Percentiles rank a stretch among this genome's conserved stretches.
phyloP scores from a whole-genome alignment of 2,113 vertebrate species.

The Opisthocomus hoazin region DNA sequence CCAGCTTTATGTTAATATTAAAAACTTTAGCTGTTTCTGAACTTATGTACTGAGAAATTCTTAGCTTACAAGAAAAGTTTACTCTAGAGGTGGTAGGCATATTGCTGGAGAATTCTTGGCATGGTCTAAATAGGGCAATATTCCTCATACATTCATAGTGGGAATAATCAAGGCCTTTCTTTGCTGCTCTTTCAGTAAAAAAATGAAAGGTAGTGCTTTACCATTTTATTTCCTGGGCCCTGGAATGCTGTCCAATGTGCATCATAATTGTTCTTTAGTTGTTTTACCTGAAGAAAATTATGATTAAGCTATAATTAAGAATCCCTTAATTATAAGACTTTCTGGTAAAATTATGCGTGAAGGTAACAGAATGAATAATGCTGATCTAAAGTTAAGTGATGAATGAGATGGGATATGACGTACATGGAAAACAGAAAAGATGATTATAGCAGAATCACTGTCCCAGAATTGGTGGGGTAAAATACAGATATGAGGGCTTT shows the following conservation, averaged over 20 bases:
- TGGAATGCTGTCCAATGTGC: neutral
- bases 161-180: neutral
- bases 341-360: neutral
- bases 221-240: neutral
- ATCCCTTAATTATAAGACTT: neutral
- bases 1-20: neutral
- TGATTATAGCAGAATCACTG: neutral
- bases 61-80: neutral
- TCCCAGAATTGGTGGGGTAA: neutral
- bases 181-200: neutral
- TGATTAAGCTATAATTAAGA: neutral
- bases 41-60: neutral
- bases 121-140: neutral
- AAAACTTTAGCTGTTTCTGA: neutral
- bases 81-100: neutral
- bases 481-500: neutral
- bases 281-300: neutral
- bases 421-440: neutral
- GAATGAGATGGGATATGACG: neutral
- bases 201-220: neutral
- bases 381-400: neutral
- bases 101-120: neutral
- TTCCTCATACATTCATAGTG: neutral
- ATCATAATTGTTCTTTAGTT: neutral
- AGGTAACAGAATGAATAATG: neutral